Evolutionary conservation across 2,797 vertebrate species (phyloP), one percentile per base, ranked within the genome.

Genomic region (Alcedo quadribrachys): DNA sequence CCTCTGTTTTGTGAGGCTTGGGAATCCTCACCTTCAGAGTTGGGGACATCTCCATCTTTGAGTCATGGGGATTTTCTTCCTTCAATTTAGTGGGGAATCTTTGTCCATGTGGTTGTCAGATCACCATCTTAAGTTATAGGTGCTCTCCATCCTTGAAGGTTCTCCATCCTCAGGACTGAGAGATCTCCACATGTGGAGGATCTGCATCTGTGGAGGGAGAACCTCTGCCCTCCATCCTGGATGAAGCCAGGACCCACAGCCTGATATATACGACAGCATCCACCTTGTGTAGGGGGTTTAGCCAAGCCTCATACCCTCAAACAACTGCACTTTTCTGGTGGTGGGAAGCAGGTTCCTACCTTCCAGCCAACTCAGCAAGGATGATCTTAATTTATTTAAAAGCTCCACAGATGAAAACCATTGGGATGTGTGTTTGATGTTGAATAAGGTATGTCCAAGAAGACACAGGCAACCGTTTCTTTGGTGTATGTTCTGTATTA

Each of bases 241-340:
- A 9, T 20, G 28, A 57, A 80, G 15, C 17, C 27, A 58, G 2
- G 2, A 43, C 15, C 67, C 51, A 46, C 33, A 61, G 0, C 12
- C 40, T 66, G 14, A 43, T 85, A 28, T 30, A 7, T 4, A 21
- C 11, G 17, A 12, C 61, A 45, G 1, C 35, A n/a, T 16, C 20
- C 22, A 6, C 4, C 0, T 33, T 35, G 42, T 1, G 0, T 9
- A 24, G 76, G 3, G 3, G 3, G 4, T 42, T 35, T 20, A 25
- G 14, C 12, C 50, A 50, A 50, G 27, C 18, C 33, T 87, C 11
- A 1, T 6, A 11, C 5, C 8, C 53, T 48, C 66, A 43, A 24
- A 4, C 28, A 54, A 6, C 42, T 24, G 50, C 42, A 4, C 1
- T 12, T 90, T 54, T 61, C 73, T 66, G 54, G 18, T 46, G 53